Evolutionary conservation across 2,113 vertebrate species (phyloP).

Genomic region (Pyrgilauda ruficollis): DNA sequence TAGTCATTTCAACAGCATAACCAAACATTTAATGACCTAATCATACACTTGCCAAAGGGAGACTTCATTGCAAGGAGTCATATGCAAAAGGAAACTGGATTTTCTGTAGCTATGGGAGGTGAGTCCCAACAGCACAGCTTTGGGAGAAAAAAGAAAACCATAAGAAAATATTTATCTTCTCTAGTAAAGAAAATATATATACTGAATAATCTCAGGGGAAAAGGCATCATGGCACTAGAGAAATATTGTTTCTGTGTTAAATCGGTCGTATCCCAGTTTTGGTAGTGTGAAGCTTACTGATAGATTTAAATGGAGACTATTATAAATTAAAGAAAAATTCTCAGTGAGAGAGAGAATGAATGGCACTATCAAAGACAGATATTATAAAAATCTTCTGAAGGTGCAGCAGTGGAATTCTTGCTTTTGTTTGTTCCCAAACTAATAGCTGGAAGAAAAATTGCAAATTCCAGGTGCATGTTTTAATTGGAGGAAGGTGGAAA

Average conservation of each 20-base stretch:
- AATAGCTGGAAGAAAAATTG: background rate
- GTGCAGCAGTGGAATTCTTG: background rate
- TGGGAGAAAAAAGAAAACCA: background rate
- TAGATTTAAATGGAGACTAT: background rate
- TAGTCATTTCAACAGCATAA: background rate
- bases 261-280: background rate
- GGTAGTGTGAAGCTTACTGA: background rate
- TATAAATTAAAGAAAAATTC: background rate
- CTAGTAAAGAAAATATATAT: background rate
- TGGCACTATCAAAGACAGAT: background rate
- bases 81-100: background rate
- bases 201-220: background rate
- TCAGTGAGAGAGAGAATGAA: background rate
- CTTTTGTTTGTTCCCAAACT: background rate
- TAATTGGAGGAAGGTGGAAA: background rate
- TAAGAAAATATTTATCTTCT: background rate
- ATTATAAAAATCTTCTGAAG: background rate
- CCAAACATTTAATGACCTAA: background rate
- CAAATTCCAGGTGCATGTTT: background rate
- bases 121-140: background rate
- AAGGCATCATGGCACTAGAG: background rate
- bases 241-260: background rate
- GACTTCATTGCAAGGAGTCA: background rate
- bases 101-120: background rate
- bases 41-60: background rate